Conservation (phyloP, 1,140 invertebrate species). For the Hyles euphorbiae region DNA sequence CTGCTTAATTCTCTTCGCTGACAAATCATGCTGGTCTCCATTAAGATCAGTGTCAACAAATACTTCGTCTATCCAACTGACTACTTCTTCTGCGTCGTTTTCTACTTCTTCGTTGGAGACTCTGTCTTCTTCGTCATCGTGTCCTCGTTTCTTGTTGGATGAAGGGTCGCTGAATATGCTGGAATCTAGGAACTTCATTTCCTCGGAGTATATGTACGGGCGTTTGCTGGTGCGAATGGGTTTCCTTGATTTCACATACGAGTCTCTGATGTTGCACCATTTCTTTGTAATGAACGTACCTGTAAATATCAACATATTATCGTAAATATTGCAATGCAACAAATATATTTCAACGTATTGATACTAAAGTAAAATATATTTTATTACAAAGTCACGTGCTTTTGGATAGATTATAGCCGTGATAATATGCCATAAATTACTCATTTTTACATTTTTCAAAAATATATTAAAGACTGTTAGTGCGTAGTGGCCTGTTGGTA, state of each 20-base stretch:
- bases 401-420: too few relatives aligned
- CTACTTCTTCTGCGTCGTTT: slow-evolving; percentile 16
- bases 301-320: slow-evolving; percentile 12
- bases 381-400: too few relatives aligned
- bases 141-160: neutral
- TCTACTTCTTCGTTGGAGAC: slow-evolving; percentile 17
- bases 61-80: slow-evolving; percentile 31
- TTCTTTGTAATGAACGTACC: slow-evolving; percentile 38
- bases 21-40: slow-evolving; percentile 1
- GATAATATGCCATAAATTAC: too few relatives aligned
- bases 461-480: too few relatives aligned
- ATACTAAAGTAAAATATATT: too few relatives aligned
- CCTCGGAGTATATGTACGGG: slow-evolving; percentile 35
- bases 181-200: slow-evolving; percentile 32
- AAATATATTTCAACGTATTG: too few relatives aligned
- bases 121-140: slow-evolving; percentile 10
- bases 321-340: neutral
- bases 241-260: slow-evolving; percentile 36
- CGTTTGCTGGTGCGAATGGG: slow-evolving; percentile 7
- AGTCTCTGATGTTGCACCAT: slow-evolving; percentile 45
- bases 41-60: slow-evolving; percentile 29
- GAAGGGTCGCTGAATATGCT: slow-evolving; percentile 9
- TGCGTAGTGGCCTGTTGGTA: too few relatives aligned
- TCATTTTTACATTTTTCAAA: too few relatives aligned
- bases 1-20: slow-evolving; percentile 26